Percentiles rank a stretch among this genome's conserved stretches.
Conservation (phyloP, 92 coral and sea anemone species). For the Parazoanthus atlanticus region DNA sequence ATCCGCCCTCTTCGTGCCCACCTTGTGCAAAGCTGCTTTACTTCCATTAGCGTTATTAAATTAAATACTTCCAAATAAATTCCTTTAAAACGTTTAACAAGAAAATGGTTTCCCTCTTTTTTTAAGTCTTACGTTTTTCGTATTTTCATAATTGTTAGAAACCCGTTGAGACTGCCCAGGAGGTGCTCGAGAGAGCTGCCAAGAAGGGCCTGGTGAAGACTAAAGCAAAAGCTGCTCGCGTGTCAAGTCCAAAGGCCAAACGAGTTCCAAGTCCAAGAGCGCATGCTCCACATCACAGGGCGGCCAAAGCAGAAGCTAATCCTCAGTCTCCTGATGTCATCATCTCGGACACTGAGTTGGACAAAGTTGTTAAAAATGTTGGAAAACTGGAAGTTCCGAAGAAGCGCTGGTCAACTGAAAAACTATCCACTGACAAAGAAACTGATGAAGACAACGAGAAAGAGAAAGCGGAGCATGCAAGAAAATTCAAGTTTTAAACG, state of each 20-base stretch:
- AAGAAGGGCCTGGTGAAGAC: slow-evolving; percentile 96
- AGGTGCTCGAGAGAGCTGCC: slow-evolving; percentile 94
- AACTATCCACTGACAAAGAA: slow-evolving; percentile 15
- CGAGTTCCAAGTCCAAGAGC: slow-evolving; percentile 47
- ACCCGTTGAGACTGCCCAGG: slow-evolving; percentile 86
- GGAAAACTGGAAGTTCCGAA: slow-evolving; percentile 21
- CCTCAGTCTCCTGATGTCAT: slow-evolving; percentile 43
- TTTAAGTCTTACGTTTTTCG: not conserved
- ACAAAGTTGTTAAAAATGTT: slow-evolving; percentile 46
- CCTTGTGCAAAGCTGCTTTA: too few species aligned
- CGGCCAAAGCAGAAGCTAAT: slow-evolving; percentile 7
- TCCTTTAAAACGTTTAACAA: too few species aligned
- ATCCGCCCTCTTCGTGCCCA: too few species aligned
- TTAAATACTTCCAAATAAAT: too few species aligned
- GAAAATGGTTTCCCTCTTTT: not conserved
- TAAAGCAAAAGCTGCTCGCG: slow-evolving; percentile 69
- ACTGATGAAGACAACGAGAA: not conserved
- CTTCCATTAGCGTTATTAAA: too few species aligned
- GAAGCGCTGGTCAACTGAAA: slow-evolving; percentile 28
- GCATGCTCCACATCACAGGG: slow-evolving; percentile 44
- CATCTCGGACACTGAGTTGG: slow-evolving; percentile 76
- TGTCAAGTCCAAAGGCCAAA: slow-evolving; percentile 55
- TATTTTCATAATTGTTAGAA: slow-evolving; percentile 51
- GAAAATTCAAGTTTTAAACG: slow-evolving; percentile 36
- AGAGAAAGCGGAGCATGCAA: not conserved